Evolutionary conservation across 2,113 vertebrate species (phyloP), one percentile per base, ranked within the genome.

Genomic region (Tiliqua scincoides): DNA sequence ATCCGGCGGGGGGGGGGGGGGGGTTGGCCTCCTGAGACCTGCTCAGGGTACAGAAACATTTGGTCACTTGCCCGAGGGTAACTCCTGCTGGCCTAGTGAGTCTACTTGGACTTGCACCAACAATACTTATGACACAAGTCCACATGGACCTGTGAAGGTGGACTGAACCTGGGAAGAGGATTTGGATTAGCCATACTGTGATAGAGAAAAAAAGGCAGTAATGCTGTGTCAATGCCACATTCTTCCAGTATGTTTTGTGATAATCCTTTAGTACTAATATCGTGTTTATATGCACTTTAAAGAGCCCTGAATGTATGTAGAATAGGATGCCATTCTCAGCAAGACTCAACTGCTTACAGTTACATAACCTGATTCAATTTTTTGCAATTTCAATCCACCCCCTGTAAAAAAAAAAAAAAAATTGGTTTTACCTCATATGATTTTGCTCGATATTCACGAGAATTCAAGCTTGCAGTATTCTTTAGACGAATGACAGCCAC

Each of bases 401-500:
- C 21, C 43, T 9, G 85, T 72, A 83, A 68, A 79, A 3, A 2
- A 48, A 75, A 83, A 68, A 79, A 3, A 2, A 48, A 85, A 79
- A 83, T 15, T 27, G 27, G 80, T 93, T 92, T 97, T 95, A 99
- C 99, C 97, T 99, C 99, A 65, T 98, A 99, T 32, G 98, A 97
- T 95, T 99, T 99, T 84, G 99, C 98, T 94, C 97, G 97, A 95
- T 99, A 99, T 90, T 99, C 99, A 93, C 98, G 98, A 35, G 98
- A 99, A 96, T 97, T 99, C 85, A 99, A 97, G 93, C 98, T 99
- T 94, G 98, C 97, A 85, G 97, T 95, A 92, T 97, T 99, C 96
- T 99, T 99, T 82, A 98, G 99, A 91, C 99, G 98, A 93, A 99
- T 98, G 90, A 99, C 99, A 86, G 98, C 99, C 88, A 99, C 97